A percentile compares a stretch with the other conserved stretches of the same genome.
phyloP scores from a whole-genome alignment of 2,113 vertebrate species.

The Ardeotis arabs region DNA sequence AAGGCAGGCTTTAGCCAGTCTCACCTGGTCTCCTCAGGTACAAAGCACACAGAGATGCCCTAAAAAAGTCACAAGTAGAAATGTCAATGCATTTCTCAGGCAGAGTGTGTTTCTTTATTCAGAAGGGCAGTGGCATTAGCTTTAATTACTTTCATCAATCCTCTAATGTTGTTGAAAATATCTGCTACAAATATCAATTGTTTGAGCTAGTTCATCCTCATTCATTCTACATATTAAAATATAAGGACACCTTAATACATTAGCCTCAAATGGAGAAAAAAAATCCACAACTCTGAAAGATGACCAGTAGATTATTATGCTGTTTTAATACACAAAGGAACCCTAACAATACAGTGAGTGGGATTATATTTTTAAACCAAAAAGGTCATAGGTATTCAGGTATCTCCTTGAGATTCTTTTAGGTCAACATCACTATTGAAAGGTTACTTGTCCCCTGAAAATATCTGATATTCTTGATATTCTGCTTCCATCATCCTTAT shows the following conservation, averaged over 20 bases:
- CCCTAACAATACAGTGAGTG: neutral
- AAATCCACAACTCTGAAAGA: neutral
- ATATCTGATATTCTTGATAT: neutral
- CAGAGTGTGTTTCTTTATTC: neutral
- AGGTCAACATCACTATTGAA: neutral
- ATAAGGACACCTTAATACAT: neutral
- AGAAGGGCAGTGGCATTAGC: neutral
- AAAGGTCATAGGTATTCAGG: neutral
- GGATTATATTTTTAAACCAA: neutral
- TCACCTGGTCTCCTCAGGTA: neutral
- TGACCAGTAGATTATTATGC: neutral
- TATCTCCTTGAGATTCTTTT: neutral
- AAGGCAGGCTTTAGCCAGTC: neutral
- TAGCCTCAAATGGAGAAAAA: neutral
- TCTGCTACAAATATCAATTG: neutral
- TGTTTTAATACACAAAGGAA: neutral
- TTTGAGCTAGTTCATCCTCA: neutral
- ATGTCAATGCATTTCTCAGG: neutral
- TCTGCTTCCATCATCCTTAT: neutral
- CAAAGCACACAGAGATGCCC: neutral
- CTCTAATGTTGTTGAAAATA: neutral
- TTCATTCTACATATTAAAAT: neutral
- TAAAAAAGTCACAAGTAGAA: neutral
- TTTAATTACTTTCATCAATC: neutral
- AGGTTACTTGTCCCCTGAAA: neutral